Evolutionary conservation across 2,113 vertebrate species (phyloP).

Genomic region (Sinocyclocheilus rhinocerous): DNA sequence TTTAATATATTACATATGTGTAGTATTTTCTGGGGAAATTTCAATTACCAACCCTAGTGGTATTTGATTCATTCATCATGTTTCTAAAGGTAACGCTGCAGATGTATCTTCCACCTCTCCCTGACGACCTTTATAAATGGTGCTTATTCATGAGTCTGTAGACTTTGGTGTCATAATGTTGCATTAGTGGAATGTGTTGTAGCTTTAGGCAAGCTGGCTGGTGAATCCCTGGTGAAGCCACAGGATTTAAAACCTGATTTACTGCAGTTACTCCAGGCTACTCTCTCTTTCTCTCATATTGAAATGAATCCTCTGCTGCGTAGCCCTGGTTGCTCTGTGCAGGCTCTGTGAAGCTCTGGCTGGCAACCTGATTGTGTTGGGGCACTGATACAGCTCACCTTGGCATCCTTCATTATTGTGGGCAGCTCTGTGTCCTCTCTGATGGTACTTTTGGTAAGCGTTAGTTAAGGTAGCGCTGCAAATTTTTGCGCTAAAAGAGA

Average conservation of each 20-base stretch:
- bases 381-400: constrained; percentile 58
- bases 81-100: not conserved
- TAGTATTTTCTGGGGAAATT: not conserved
- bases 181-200: constrained; percentile 23
- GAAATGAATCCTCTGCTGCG: constrained; percentile 12
- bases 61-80: not conserved
- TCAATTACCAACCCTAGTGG: not conserved
- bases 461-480: constrained; percentile 15
- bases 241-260: constrained; percentile 31
- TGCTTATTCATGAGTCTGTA: constrained; percentile 14
- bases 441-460: not conserved
- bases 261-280: constrained; percentile 9
- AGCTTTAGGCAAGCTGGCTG: constrained; percentile 16
- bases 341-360: constrained; percentile 13
- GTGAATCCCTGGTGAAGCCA: constrained; percentile 18
- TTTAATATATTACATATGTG: too few species aligned
- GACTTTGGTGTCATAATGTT: constrained; percentile 26
- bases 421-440: not conserved
- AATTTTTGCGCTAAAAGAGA: constrained; percentile 26
- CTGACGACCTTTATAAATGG: not conserved
- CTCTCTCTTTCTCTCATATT: constrained; percentile 15
- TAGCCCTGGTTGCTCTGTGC: not conserved
- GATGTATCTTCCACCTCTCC: not conserved
- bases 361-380: constrained; percentile 45
- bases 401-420: constrained; percentile 49